These are phyloP conservation scores for Epizoanthus stellaris DNA, from an alignment of 92 coral and sea anemone genomes.

Conservation along the genomic window DNA sequence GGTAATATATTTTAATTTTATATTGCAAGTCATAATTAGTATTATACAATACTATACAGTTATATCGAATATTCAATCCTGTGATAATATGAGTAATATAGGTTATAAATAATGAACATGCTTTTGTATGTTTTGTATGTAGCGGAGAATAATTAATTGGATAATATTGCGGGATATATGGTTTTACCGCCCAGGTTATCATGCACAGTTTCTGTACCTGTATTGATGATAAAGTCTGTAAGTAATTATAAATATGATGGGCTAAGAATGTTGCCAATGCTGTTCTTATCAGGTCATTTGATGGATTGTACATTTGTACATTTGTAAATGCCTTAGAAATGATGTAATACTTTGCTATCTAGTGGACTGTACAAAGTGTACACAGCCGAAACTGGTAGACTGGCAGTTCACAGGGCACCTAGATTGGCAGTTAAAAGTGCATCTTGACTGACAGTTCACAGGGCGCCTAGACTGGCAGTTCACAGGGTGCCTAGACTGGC, in stretches of 20 bases:
- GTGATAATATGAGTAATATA: conserved; percentile 13
- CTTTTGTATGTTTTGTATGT: conserved; percentile 47
- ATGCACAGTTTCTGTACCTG: conserved; percentile 31
- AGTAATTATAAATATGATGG: conserved; percentile 43
- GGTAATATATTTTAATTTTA: conserved; percentile 45
- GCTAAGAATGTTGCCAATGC: not conserved
- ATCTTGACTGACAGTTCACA: too few relatives aligned
- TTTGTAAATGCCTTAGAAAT: conserved; percentile 61
- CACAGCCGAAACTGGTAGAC: conserved; percentile 15
- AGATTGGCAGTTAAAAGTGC: too few relatives aligned
- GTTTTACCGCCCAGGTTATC: conserved; percentile 16
- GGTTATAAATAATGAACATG: conserved; percentile 47
- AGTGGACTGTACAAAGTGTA: conserved; percentile 27
- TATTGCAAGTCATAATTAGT: conserved; percentile 18
- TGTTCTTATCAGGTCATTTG: conserved; percentile 5
- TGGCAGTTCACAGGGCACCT: too few relatives aligned
- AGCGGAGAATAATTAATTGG: conserved; percentile 31
- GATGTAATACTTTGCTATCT: conserved; percentile 45
- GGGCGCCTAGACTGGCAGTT: too few relatives aligned
- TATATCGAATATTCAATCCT: not conserved
- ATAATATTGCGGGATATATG: conserved; percentile 7
- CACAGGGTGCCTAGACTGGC: too few relatives aligned
- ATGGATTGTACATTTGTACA: conserved; percentile 71
- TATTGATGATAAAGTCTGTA: conserved; percentile 34
- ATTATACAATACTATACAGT: conserved; percentile 1